Conservation (phyloP, 2,888 invertebrate genomes). For the Scotopteryx bipunctaria region DNA sequence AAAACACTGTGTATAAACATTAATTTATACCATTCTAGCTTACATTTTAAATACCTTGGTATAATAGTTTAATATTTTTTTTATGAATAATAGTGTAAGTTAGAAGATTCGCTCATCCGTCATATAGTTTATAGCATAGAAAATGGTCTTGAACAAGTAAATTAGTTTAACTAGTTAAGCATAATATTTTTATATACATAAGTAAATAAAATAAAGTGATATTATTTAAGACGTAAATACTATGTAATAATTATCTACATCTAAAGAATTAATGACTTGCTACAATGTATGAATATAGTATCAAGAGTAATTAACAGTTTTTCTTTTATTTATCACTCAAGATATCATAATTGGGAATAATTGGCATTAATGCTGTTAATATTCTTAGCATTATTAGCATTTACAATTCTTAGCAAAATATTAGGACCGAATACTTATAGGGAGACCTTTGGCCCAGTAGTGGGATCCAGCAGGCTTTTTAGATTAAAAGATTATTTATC, state of each 20-base stretch:
- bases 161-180: constrained; percentile 17
- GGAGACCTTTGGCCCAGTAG: too few relatives aligned
- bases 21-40: too few relatives aligned
- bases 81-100: background rate
- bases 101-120: background rate
- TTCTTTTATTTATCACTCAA: constrained; percentile 13
- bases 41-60: too few relatives aligned
- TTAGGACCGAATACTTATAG: too few relatives aligned
- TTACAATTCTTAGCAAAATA: too few relatives aligned
- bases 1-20: too few relatives aligned
- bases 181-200: constrained; percentile 22
- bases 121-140: background rate
- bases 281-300: constrained; percentile 51
- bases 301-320: constrained; percentile 28
- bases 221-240: constrained; percentile 56
- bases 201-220: constrained; percentile 59
- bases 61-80: background rate
- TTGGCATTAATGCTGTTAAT: too few relatives aligned
- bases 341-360: too few relatives aligned
- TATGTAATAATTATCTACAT: constrained; percentile 51
- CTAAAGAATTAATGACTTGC: constrained; percentile 46
- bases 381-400: too few relatives aligned
- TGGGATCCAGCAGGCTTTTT: too few relatives aligned
- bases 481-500: too few relatives aligned
- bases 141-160: constrained; percentile 20